Evolutionary conservation across 2,797 vertebrate species (phyloP).

Genomic region (Ctenochaetus hawaiiensis): DNA sequence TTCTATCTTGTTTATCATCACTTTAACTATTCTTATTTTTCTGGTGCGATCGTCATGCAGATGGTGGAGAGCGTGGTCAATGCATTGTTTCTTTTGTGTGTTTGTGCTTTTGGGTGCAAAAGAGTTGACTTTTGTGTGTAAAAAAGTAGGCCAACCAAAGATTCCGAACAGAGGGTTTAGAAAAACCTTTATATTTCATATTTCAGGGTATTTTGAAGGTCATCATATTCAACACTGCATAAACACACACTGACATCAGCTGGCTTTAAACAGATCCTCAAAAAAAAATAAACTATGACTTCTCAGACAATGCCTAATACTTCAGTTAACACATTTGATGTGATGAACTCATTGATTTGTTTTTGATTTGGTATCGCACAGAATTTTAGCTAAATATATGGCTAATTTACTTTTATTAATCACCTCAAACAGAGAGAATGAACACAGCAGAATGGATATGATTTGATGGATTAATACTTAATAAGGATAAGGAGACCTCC

Average conservation of each 20-base stretch:
- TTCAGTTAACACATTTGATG: not conserved
- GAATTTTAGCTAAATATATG: conserved; percentile 11
- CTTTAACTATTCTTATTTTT: conserved; percentile 14
- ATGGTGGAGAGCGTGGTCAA: conserved; percentile 9
- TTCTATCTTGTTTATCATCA: conserved; percentile 22
- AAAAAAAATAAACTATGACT: not conserved
- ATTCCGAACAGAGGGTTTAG: not conserved
- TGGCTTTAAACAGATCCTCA: not conserved
- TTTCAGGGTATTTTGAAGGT: not conserved
- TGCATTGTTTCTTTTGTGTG: conserved; percentile 9
- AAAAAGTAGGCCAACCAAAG: not conserved
- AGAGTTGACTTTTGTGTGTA: not conserved
- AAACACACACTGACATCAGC: not conserved
- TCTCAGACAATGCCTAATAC: not conserved
- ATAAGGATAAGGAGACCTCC: conserved; percentile 3
- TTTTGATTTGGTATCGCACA: conserved; percentile 2
- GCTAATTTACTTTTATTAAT: conserved; percentile 5
- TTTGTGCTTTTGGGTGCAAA: too few relatives aligned
- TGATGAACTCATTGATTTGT: conserved; percentile 2
- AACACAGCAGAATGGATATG: conserved; percentile 1
- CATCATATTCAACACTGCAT: not conserved
- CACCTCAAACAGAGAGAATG: not conserved
- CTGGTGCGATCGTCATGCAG: conserved; percentile 21
- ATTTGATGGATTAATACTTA: conserved; percentile 26
- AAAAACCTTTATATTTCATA: conserved; percentile 1